Base-by-base conservation (phyloP, 2,888 invertebrate species). In the Apeira syringaria region DNA sequence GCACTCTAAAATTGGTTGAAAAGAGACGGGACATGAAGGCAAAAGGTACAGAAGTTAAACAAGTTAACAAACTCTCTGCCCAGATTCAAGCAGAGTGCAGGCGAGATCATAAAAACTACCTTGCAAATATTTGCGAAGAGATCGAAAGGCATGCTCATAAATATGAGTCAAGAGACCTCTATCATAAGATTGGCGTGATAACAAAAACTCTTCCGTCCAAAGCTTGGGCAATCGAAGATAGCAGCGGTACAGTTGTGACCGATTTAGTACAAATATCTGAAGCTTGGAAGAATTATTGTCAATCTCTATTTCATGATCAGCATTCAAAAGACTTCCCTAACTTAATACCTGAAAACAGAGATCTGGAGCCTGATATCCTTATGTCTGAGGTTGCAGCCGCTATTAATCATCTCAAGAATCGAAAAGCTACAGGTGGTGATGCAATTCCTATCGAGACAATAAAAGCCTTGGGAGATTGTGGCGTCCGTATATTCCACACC, bases 381-480 rank as follows among this genome's bases (percentile, higher is more conserved):
- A 10, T 26, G 6, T 13, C 12, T 15, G 44, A 38, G 30, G 27
- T 44, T 12, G 11, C 10, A 30, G 36, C 36, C 0, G 44, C 35
- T 7, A 26, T 46, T 22, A 12, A 28, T 11, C 40, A 46, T 32
- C 27, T 40, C 1, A 46, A 36, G 7, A 31, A n/a, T 8, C 20
- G 33, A 1, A 44, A 43, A 17, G 41, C 47, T 9, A 39, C 36
- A 5, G 44, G 47, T 0, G 12, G 11, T 8, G 44, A 47, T 9
- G 17, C 15, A 1, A 50, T 49, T 5, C 47, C 51, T 0, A 50
- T 51, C 2, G 49, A 49, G 33, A 39, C 43, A 1, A 45, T 51
- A 1, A 36, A 28, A 33, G 46, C 50, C 1, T 20, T 32, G 13
- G 49, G 42, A 11, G 52, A 48, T 6, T 8, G 9, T 24, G 52